These are phyloP conservation scores for Poeciliopsis infans DNA, from an alignment of 2,797 vertebrate species.

Conservation along the genomic window DNA sequence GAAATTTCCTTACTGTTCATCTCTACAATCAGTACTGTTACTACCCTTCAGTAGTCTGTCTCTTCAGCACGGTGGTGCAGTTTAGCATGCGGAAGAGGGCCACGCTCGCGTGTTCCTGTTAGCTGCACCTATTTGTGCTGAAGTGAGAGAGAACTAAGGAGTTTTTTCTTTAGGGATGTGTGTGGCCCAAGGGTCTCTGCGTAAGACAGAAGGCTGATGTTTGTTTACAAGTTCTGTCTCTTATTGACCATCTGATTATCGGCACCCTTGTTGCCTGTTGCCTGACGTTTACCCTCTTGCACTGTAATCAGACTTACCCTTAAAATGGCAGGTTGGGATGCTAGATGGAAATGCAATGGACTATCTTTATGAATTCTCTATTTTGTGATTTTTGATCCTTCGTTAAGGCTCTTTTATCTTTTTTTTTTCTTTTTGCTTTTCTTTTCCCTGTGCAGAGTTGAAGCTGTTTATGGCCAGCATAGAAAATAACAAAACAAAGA, in stretches of 20 bases:
- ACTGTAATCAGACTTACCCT: conserved; percentile 74
- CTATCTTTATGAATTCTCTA: conserved; percentile 69
- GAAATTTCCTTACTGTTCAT: conserved; percentile 33
- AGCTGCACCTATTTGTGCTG: conserved; percentile 47
- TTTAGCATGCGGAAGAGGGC: conserved; percentile 72
- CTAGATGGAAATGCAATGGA: conserved; percentile 66
- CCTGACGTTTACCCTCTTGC: conserved; percentile 67
- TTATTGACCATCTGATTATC: conserved; percentile 58
- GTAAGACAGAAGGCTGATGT: conserved; percentile 49
- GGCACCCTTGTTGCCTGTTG: conserved; percentile 63
- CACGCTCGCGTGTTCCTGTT: conserved; percentile 55
- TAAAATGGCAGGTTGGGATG: conserved; percentile 67
- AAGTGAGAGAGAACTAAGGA: conserved; percentile 37
- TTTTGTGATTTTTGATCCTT: conserved; percentile 63
- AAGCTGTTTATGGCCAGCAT: conserved; percentile 74
- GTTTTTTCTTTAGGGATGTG: conserved; percentile 28
- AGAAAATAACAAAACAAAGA: conserved; percentile 77
- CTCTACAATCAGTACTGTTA: conserved; percentile 60
- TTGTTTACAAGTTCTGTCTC: conserved; percentile 75
- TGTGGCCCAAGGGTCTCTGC: conserved; percentile 41
- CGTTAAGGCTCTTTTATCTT: conserved; percentile 51
- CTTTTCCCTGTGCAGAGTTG: conserved; percentile 73
- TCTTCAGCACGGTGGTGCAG: conserved; percentile 35
- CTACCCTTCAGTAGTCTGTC: conserved; percentile 39
- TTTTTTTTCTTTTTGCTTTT: background rate